phyloP scores from a whole-genome alignment of 2,888 invertebrate genomes.

The Tipula vernalis region DNA sequence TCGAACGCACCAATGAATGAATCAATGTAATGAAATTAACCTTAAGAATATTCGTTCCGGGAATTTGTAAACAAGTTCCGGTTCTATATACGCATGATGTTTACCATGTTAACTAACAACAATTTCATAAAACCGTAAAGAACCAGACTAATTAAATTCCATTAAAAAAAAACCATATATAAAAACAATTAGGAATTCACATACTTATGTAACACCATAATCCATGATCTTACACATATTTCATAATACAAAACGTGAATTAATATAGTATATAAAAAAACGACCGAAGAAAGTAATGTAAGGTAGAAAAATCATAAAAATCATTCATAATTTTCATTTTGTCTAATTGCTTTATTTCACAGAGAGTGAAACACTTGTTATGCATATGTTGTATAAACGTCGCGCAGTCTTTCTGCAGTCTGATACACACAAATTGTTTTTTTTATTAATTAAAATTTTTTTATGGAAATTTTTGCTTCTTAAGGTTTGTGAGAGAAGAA shows the following conservation, averaged over 20 bases:
- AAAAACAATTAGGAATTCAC: background rate
- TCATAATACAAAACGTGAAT: background rate
- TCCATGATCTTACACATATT: background rate
- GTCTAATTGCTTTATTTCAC: conserved; percentile 4
- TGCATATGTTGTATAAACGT: background rate
- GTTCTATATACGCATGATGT: too few relatives aligned
- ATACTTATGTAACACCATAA: background rate
- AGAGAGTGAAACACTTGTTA: background rate
- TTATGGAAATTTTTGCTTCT: background rate
- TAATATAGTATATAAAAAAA: background rate
- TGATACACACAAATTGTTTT: background rate
- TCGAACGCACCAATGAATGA: too few relatives aligned
- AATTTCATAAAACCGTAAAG: too few relatives aligned
- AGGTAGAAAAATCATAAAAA: background rate
- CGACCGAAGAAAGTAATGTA: background rate
- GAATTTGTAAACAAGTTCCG: too few relatives aligned
- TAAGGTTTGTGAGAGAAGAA: background rate
- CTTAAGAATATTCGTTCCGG: too few relatives aligned
- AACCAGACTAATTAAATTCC: too few relatives aligned
- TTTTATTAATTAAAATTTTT: background rate
- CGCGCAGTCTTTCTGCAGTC: background rate
- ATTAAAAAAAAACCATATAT: too few relatives aligned
- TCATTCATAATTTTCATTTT: background rate
- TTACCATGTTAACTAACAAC: too few relatives aligned
- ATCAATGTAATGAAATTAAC: too few relatives aligned